Base-by-base conservation (phyloP, 2,888 invertebrate genomes). In the Ornithoptera priamus region DNA sequence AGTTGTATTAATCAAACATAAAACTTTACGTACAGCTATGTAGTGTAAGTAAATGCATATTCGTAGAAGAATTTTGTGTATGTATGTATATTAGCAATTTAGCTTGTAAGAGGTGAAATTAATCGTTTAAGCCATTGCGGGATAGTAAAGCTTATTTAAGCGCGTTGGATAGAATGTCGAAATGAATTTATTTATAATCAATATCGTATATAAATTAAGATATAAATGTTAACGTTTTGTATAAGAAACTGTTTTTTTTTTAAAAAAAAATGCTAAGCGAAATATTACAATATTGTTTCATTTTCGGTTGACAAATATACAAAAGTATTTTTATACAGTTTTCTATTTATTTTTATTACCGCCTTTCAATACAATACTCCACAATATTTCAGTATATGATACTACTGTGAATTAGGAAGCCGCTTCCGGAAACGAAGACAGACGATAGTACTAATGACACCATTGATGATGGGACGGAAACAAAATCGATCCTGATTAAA, bases 271-370 rank as follows among this genome's bases (percentile, higher is more conserved):
- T 81, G 83, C 81, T 89, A 90, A 87, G 88, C 81, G 79, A 86
- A 85, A 84, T 86, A 77, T 88, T 89, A 88, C 85, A 86, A 86
- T 87, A 87, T 89, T 89, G 88, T 91, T 92, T 90, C 88, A 88
- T 88, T 85, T 88, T 88, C 89, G 88, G 91, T 92, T 92, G 92
- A 92, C 90, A 92, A 91, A 92, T 92, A 91, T 88, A 89, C 86
- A 85, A 86, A 86, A 86, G 85, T 90, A 89, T 91, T 91, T 91
- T 88, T 86, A 69, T 83, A 83, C 50, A 61, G 56, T 39, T 59
- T 39, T 69, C 65, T 50, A 72, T 68, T 72, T 77, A 72, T 79
- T 79, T 78, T 15, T 46, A 15, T 12, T 46, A 15, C 12, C 46
- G 2, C 42, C 42, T 42, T 10, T 42, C 12, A 8, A 1, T 12